Percentiles rank a stretch among this genome's conserved stretches.
Conservation (phyloP, 1,140 invertebrate species). For the Holotrichia oblita region DNA sequence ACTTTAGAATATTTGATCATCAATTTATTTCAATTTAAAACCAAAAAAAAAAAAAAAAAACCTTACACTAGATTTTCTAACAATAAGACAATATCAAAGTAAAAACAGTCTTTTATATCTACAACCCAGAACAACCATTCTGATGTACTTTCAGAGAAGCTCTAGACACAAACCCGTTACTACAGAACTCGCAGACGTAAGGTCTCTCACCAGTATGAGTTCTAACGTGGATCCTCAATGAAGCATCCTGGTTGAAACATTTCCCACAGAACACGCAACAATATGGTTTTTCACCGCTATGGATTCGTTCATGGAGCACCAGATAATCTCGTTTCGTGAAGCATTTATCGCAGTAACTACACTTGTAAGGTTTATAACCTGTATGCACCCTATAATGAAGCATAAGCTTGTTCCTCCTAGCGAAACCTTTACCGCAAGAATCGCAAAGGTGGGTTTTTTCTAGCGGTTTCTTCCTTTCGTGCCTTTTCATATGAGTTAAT, state of each 20-base stretch:
- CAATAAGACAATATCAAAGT: too few species aligned
- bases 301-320: conserved; percentile 62
- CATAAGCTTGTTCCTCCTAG: conserved; percentile 58
- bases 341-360: conserved; percentile 63
- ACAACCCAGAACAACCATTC: conserved; percentile 60
- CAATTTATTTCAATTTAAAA: too few species aligned
- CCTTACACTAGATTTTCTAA: too few species aligned
- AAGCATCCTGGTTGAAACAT: conserved; percentile 73
- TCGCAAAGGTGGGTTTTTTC: conserved; percentile 54
- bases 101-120: too few species aligned
- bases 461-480: conserved; percentile 58
- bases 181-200: conserved; percentile 62
- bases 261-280: conserved; percentile 67
- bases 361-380: conserved; percentile 68
- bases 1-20: too few species aligned
- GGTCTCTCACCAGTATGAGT: conserved; percentile 62
- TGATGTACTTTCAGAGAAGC: conserved; percentile 70
- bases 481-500: conserved; percentile 58
- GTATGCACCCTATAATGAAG: conserved; percentile 66
- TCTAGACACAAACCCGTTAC: conserved; percentile 66
- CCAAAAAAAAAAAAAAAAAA: too few species aligned
- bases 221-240: conserved; percentile 65
- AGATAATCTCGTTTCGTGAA: conserved; percentile 60
- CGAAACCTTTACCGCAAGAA: conserved; percentile 59
- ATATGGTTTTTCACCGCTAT: conserved; percentile 65